Evolutionary conservation across 35 echinoderm and acorn worm genomes (phyloP), one percentile per base, ranked within the genome.

Genomic region (Eucidaris tribuloides): DNA sequence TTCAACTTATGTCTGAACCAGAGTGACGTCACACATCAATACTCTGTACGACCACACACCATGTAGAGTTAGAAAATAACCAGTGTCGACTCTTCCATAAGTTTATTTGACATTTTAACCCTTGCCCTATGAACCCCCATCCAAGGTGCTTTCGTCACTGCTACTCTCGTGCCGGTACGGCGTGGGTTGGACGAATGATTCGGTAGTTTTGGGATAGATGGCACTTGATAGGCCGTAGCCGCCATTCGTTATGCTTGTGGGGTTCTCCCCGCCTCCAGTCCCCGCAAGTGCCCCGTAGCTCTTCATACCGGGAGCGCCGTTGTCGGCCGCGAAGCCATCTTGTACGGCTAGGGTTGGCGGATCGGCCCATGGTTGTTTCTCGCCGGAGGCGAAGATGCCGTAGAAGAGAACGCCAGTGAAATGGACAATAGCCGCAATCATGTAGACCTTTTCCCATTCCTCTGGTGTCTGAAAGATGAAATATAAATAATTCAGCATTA

Each of bases 381-480:
- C 96, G 33, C 96, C 96, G 1, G 96, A 99, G 13, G 96, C 96
- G 80, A 99, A 99, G 44, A 99, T 83, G 11, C 96, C 96, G 35
- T 99, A 99, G 80, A 99, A 99, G 14, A 99, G 55, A 31, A 99
- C 96, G 14, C 96, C 96, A 42, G 82, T 74, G 37, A 99, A 99
- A 42, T 99, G 96, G 38, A 99, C 74, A 5, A 92, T 88, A 5
- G 96, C 90, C 41, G 96, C 90, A 37, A 91, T 91, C 62, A 99
- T 45, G 65, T 89, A 99, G 5, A 99, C 96, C 39, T 92, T 92
- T 61, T 92, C 90, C 96, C 96, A 99, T 63, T 99, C 85, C 20
- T 94, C 86, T 22, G 82, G 83, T 36, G 91, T 90, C 90, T 99
- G 46, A 3, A 64, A 77, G 55, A 49, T n/a, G 84, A 32, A 86